A percentile compares a stretch with the other conserved stretches of the same genome.
These are phyloP conservation scores for Eolophus roseicapilla DNA, from an alignment of 2,113 vertebrate species.

Conservation along the genomic window DNA sequence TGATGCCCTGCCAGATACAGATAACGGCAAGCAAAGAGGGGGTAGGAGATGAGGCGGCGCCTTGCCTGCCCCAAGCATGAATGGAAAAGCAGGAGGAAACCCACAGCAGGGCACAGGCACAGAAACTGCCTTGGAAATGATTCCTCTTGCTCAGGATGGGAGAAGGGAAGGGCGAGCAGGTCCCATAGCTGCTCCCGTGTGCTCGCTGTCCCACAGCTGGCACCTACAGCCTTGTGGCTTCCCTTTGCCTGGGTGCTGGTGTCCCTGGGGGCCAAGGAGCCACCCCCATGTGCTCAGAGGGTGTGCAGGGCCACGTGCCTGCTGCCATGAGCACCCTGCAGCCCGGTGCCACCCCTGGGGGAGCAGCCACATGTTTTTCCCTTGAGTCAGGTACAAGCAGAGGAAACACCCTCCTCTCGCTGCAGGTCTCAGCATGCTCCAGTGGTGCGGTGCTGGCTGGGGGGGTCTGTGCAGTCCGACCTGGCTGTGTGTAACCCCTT, in stretches of 20 bases:
- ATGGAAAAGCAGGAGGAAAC: neutral
- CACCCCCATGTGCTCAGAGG: neutral
- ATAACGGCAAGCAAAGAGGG: neutral
- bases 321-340: neutral
- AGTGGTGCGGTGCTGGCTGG: neutral
- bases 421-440: conserved; percentile 20
- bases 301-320: neutral
- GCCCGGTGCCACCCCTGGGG: neutral
- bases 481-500: neutral
- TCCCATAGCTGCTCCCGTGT: neutral
- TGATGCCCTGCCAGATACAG: fast-evolving
- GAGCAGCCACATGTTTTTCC: conserved; percentile 28
- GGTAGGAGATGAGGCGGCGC: neutral
- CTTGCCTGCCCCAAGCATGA: fast-evolving
- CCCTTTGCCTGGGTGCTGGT: neutral
- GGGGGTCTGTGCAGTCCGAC: neutral
- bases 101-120: neutral
- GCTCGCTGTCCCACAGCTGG: neutral
- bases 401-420: neutral
- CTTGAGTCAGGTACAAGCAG: conserved; percentile 51
- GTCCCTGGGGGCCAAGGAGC: neutral
- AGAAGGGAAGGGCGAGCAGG: neutral
- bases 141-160: neutral
- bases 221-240: neutral
- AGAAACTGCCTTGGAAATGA: neutral